These are phyloP conservation scores for Buceros bicornis DNA, from an alignment of 2,797 vertebrate genomes.

Conservation along the genomic window DNA sequence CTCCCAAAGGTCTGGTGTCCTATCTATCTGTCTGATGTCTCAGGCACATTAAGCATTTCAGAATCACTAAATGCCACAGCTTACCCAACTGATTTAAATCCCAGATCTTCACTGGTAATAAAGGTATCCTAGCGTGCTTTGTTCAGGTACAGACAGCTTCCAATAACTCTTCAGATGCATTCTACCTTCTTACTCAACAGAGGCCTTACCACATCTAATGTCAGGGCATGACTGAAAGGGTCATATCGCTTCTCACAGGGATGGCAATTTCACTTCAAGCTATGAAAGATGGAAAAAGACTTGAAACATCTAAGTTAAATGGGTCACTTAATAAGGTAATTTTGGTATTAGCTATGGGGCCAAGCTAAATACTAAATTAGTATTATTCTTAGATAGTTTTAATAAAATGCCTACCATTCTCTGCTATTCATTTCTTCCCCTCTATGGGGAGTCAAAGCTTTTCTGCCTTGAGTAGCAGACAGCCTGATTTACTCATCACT, in stretches of 20 bases:
- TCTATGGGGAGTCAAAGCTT: background rate
- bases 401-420: background rate
- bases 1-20: background rate
- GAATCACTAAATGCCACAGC: background rate
- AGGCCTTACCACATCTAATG: background rate
- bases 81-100: background rate
- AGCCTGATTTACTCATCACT: background rate
- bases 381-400: background rate
- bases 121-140: background rate
- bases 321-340: background rate
- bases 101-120: background rate
- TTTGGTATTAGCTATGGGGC: background rate
- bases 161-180: background rate
- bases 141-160: background rate
- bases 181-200: background rate
- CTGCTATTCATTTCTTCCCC: background rate
- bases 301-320: background rate
- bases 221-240: background rate
- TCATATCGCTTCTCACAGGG: background rate
- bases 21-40: background rate
- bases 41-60: background rate
- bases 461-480: background rate
- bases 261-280: background rate
- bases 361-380: background rate
- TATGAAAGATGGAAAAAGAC: background rate